phyloP scores from a whole-genome alignment of 2,113 vertebrate genomes.

The Siphamia tubifer region DNA sequence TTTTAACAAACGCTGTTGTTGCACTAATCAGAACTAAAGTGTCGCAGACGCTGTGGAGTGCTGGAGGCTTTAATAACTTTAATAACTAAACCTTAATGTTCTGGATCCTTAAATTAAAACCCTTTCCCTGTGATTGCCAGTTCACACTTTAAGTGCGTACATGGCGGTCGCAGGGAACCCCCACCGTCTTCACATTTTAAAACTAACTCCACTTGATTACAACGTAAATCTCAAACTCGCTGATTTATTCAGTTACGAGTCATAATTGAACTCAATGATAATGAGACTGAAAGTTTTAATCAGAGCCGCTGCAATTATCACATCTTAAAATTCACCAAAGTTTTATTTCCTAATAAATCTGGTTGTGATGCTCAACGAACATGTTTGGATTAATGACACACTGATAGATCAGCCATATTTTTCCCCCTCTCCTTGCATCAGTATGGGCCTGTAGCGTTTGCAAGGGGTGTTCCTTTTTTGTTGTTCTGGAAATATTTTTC shows the following conservation, averaged over 20 bases:
- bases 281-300: slow-evolving; percentile 56
- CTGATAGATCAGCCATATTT: too few species aligned
- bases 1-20: slow-evolving; percentile 26
- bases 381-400: too few species aligned
- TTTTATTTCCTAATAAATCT: slow-evolving; percentile 44
- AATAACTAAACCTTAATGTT: slow-evolving; percentile 63
- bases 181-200: slow-evolving; percentile 39
- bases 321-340: slow-evolving; percentile 20
- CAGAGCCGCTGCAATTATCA: slow-evolving; percentile 45
- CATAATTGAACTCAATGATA: slow-evolving; percentile 24
- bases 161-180: slow-evolving; percentile 8
- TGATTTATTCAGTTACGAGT: slow-evolving; percentile 39
- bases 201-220: slow-evolving; percentile 60
- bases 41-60: too few species aligned
- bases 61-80: slow-evolving; percentile 54
- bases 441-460: too few species aligned
- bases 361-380: neutral
- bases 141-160: slow-evolving; percentile 24
- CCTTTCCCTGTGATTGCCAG: slow-evolving; percentile 53
- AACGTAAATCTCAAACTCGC: slow-evolving; percentile 42
- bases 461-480: too few species aligned
- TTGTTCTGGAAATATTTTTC: too few species aligned
- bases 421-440: too few species aligned
- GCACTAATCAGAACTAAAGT: slow-evolving; percentile 56
- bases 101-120: slow-evolving; percentile 48